Conservation (phyloP, 92 coral and sea anemone genomes). For the Bergia sp. region DNA sequence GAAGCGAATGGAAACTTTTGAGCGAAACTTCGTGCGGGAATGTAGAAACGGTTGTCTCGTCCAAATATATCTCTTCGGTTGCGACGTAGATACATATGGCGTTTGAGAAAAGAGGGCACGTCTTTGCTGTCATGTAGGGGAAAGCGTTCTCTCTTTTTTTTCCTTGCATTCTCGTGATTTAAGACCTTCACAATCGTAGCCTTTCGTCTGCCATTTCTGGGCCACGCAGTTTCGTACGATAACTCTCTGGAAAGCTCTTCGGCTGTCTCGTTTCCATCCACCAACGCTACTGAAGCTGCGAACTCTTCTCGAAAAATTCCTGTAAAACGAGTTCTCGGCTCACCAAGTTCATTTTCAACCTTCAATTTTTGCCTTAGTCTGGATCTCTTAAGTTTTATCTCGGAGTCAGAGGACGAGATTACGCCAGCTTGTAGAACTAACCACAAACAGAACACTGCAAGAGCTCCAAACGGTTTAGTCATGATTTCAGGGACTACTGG, state of each 20-base stretch:
- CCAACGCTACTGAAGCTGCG: conserved; percentile 48
- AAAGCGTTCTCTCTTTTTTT: conserved; percentile 37
- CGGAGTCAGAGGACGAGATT: background rate
- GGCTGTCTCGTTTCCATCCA: conserved; percentile 54
- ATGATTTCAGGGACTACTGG: background rate
- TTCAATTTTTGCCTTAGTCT: conserved; percentile 14
- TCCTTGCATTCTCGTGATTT: conserved; percentile 41
- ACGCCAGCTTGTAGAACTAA: conserved; percentile 3
- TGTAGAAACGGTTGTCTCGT: conserved; percentile 50
- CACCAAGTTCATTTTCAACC: conserved; percentile 38
- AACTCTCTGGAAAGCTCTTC: conserved; percentile 61
- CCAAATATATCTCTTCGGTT: conserved; percentile 54
- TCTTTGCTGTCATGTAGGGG: conserved; percentile 42
- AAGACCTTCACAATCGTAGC: conserved; percentile 50
- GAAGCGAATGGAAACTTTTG: conserved; percentile 82
- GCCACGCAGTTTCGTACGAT: conserved; percentile 83
- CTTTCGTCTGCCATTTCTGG: conserved; percentile 70
- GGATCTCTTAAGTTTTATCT: conserved; percentile 33
- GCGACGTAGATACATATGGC: conserved; percentile 49
- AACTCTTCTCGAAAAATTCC: conserved; percentile 47
- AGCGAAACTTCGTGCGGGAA: conserved; percentile 55
- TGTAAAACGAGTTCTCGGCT: conserved; percentile 56
- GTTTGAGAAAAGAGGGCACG: conserved; percentile 34
- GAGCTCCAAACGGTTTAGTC: conserved; percentile 18
- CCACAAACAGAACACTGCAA: conserved; percentile 16